A percentile compares a stretch with the other conserved stretches of the same genome.
Conservation (phyloP, 2,888 invertebrate species). For the Watsonalla binaria region DNA sequence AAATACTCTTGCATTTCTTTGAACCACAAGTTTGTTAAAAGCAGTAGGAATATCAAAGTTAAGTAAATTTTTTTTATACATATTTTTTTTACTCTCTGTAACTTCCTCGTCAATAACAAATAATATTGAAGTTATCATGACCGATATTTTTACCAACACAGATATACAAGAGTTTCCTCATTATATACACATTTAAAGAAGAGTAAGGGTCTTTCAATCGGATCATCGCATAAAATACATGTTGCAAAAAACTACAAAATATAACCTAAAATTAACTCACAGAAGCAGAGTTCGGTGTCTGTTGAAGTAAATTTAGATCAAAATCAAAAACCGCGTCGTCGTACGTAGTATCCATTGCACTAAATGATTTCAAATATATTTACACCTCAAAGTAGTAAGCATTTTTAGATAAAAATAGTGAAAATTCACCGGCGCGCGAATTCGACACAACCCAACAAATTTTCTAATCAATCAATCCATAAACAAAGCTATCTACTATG, state of each 20-base stretch:
- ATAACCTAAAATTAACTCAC: constrained; percentile 42
- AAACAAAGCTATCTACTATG: neutral
- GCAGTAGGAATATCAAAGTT: no score
- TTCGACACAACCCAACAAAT: neutral
- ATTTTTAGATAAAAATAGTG: neutral
- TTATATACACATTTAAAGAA: no score
- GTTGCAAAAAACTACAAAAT: constrained; percentile 1
- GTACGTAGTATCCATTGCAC: constrained; percentile 26
- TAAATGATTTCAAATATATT: neutral
- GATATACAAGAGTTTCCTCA: no score
- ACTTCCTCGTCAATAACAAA: no score
- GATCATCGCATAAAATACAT: neutral
- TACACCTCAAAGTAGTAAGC: neutral
- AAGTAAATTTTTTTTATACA: no score
- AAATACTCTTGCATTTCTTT: no score
- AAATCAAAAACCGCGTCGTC: constrained; percentile 43
- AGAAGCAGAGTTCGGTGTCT: constrained; percentile 27
- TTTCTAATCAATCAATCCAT: neutral
- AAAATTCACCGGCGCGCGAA: neutral
- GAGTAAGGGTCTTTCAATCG: neutral
- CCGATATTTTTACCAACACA: no score
- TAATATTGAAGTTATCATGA: no score
- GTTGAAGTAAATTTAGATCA: constrained; percentile 48
- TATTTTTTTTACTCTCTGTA: no score
- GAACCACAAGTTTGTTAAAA: no score